Evolutionary conservation across 1,140 invertebrate species (phyloP).

Genomic region (Drosophila hydei): DNA sequence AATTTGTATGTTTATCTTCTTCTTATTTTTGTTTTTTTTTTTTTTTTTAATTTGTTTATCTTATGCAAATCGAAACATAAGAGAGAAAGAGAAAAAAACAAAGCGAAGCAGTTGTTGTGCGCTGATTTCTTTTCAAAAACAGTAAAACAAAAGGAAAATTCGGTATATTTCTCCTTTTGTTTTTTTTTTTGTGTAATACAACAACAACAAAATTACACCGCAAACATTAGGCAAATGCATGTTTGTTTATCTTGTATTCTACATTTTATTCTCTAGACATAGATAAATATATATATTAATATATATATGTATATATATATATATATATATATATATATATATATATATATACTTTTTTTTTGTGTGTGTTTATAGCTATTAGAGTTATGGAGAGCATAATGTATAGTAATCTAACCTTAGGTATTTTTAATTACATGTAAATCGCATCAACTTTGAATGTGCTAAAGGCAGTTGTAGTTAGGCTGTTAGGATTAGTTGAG

Average conservation of each 20-base stretch:
- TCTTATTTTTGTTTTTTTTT: constrained; percentile 33
- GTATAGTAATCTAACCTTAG: constrained; percentile 44
- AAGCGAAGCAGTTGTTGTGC: constrained; percentile 27
- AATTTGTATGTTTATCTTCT: constrained; percentile 55
- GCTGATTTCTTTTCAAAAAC: constrained; percentile 22
- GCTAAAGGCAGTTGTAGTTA: constrained; percentile 10
- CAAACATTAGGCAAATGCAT: constrained; percentile 7
- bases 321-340: constrained; percentile 11
- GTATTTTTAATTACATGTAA: constrained; percentile 33
- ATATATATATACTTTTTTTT: constrained; percentile 18
- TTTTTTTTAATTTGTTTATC: constrained; percentile 25
- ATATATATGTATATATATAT: not conserved
- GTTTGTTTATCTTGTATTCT: constrained; percentile 17
- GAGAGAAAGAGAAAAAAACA: constrained; percentile 1
- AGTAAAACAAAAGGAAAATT: too few relatives aligned
- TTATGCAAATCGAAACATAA: constrained; percentile 13
- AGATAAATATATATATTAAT: not conserved
- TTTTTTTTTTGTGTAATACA: not conserved
- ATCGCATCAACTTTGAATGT: constrained; percentile 4
- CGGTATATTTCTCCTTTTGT: too few relatives aligned
- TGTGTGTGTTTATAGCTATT: constrained; percentile 32
- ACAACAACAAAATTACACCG: constrained; percentile 8
- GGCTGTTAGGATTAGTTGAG: constrained; percentile 18
- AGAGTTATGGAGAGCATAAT: constrained; percentile 34
- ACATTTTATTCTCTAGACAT: constrained; percentile 17